Evolutionary conservation across 2,113 vertebrate species (phyloP).

Genomic region (Nanorana parkeri): DNA sequence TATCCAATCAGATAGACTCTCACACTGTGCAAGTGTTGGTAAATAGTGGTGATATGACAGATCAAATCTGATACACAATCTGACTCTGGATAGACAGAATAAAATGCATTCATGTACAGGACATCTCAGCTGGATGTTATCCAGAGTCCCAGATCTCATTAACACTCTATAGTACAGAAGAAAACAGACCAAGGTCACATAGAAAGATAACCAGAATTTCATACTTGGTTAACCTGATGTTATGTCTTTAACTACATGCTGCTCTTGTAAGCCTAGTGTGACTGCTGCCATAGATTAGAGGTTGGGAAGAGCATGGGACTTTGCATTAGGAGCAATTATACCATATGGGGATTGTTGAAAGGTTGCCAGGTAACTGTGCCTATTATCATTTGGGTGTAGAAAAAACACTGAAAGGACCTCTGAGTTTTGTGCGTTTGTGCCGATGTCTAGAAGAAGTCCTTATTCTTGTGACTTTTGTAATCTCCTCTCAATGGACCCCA

Average conservation of each 20-base stretch:
- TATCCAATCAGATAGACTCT: not conserved
- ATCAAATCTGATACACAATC: no score
- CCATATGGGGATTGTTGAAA: conserved; percentile 38
- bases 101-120: no score
- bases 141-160: no score
- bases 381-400: conserved; percentile 26
- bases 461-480: conserved; percentile 2
- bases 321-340: conserved; percentile 23
- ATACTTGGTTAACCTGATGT: conserved; percentile 31
- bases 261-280: conserved; percentile 22
- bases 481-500: conserved; percentile 28
- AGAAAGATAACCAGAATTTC: not conserved
- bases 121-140: no score
- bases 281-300: conserved; percentile 15
- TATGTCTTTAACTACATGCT: conserved; percentile 5
- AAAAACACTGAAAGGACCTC: conserved; percentile 7
- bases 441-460: not conserved
- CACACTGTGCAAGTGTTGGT: not conserved
- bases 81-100: no score
- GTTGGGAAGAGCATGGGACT: conserved; percentile 4
- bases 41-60: no score
- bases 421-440: not conserved
- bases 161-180: not conserved
- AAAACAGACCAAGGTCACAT: conserved; percentile 34
- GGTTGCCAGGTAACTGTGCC: conserved; percentile 32